These are phyloP conservation scores for Drosophila virilis DNA, from an alignment of 1,140 invertebrate genomes.

Conservation along the genomic window DNA sequence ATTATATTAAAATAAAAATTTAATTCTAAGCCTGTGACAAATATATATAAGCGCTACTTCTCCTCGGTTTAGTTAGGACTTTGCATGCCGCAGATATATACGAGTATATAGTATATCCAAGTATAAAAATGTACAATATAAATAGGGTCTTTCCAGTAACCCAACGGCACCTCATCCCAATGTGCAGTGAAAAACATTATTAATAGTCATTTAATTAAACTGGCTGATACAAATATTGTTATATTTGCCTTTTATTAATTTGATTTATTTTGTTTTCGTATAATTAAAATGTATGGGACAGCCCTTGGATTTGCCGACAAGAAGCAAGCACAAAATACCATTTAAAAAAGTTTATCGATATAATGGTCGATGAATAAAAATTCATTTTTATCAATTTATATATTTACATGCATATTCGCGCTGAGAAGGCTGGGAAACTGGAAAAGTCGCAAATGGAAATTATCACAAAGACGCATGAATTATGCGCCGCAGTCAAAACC, in stretches of 20 bases:
- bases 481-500: constrained; percentile 62
- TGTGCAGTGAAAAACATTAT: constrained; percentile 5
- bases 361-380: constrained; percentile 21
- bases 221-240: constrained; percentile 16
- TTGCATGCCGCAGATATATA: too few relatives aligned
- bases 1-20: too few relatives aligned
- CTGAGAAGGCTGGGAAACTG: neutral
- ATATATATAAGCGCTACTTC: too few relatives aligned
- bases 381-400: constrained; percentile 41
- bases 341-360: constrained; percentile 31
- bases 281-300: constrained; percentile 23
- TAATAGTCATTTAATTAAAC: constrained; percentile 70
- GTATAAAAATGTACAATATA: too few relatives aligned
- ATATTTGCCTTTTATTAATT: constrained; percentile 5
- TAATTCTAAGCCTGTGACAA: too few relatives aligned
- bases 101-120: too few relatives aligned
- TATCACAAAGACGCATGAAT: constrained; percentile 69
- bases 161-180: too few relatives aligned
- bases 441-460: constrained; percentile 28
- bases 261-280: constrained; percentile 4
- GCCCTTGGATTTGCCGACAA: constrained; percentile 4
- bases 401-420: neutral
- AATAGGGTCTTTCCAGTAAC: too few relatives aligned
- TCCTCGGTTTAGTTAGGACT: too few relatives aligned
- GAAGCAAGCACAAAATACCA: constrained; percentile 24